Conservation (phyloP, 2,888 invertebrate genomes). For the Morpho achilles region DNA sequence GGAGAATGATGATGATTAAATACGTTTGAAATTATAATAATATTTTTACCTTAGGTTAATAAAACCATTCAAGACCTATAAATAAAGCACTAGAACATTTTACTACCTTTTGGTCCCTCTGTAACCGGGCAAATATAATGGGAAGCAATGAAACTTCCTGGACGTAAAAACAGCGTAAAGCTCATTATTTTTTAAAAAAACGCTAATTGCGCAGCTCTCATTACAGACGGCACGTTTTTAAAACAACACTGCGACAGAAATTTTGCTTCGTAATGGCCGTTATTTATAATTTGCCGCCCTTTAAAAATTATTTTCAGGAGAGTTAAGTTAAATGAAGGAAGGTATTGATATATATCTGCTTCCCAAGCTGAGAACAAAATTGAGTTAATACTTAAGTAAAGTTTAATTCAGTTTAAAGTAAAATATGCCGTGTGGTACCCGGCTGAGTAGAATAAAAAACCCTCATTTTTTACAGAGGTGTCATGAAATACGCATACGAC, state of each 20-base stretch:
- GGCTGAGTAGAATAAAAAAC: too few relatives aligned
- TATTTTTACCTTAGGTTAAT: too few relatives aligned
- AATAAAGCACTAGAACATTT: constrained; percentile 5
- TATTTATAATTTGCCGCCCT: constrained; percentile 20
- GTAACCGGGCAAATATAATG: constrained; percentile 22
- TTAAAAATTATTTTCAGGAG: constrained; percentile 2
- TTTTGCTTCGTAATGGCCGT: constrained; percentile 26
- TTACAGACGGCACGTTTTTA: constrained; percentile 30
- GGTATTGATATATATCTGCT: too few relatives aligned
- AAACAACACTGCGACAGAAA: constrained; percentile 24
- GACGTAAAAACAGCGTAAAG: constrained; percentile 28
- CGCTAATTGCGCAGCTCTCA: constrained; percentile 34
- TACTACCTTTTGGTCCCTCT: constrained; percentile 7
- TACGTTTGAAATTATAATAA: too few relatives aligned
- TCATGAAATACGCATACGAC: too few relatives aligned
- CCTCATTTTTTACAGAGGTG: too few relatives aligned
- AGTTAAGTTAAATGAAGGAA: too few relatives aligned
- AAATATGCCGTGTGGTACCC: too few relatives aligned
- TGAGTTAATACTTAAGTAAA: too few relatives aligned
- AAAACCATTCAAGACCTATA: neutral
- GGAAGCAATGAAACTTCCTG: constrained; percentile 24
- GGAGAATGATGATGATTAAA: too few relatives aligned
- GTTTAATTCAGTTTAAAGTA: too few relatives aligned
- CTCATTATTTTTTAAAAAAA: constrained; percentile 28
- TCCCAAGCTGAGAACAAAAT: too few relatives aligned